Conservation (phyloP, 2,797 vertebrate genomes). For the Clarias laeviceps region DNA sequence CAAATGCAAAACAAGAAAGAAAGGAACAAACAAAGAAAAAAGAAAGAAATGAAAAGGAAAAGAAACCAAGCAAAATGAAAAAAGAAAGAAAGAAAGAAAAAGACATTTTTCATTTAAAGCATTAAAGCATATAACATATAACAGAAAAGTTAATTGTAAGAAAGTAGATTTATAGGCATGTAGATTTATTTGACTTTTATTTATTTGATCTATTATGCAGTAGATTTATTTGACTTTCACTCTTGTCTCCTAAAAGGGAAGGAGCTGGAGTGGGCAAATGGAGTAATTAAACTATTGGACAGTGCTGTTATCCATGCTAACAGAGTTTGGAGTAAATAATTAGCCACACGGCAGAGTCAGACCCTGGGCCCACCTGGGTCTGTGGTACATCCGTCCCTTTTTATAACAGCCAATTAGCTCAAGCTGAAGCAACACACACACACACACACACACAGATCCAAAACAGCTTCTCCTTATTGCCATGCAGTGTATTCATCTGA, state of each 20-base stretch:
- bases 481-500: conserved; percentile 47
- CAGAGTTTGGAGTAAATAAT: not conserved
- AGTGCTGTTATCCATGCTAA: not conserved
- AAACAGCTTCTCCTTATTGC: conserved; percentile 49
- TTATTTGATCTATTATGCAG: too few species aligned
- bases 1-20: too few species aligned
- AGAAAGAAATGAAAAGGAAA: too few species aligned
- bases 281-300: conserved; percentile 12
- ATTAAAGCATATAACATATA: too few species aligned
- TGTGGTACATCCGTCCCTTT: not conserved
- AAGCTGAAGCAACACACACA: conserved; percentile 18
- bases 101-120: too few species aligned
- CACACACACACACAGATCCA: not conserved
- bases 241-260: not conserved
- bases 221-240: not conserved
- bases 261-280: not conserved
- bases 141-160: too few species aligned
- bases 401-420: conserved; percentile 20
- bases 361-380: not conserved
- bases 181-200: not conserved
- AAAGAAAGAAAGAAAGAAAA: too few species aligned
- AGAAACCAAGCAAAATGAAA: too few species aligned
- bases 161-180: too few species aligned
- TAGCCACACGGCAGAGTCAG: not conserved
- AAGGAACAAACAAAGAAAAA: too few species aligned